Percentiles rank a stretch among this genome's conserved stretches.
Evolutionary conservation across 2,113 vertebrate genomes (phyloP).

Genomic region (Micromys minutus): DNA sequence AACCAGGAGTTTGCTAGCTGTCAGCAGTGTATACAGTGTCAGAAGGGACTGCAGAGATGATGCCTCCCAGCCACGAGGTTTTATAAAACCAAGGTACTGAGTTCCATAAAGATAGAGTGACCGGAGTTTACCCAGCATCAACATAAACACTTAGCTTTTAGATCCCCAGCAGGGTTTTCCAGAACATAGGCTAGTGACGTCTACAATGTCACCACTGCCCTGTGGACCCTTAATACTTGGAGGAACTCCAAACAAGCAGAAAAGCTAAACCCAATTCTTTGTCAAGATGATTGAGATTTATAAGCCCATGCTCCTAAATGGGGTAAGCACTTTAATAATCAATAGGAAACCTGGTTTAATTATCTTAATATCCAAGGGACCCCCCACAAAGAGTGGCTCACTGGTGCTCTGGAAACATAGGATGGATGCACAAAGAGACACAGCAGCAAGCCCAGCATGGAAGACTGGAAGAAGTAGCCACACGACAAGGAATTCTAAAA

Average conservation of each 20-base stretch:
- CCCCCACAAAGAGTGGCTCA: background rate
- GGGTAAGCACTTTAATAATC: background rate
- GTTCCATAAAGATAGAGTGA: background rate
- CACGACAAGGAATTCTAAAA: background rate
- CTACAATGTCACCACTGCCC: background rate
- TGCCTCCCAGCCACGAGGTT: background rate
- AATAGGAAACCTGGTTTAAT: background rate
- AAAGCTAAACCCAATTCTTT: background rate
- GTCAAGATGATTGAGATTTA: fast-evolving
- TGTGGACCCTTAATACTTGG: background rate
- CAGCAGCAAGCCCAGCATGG: background rate
- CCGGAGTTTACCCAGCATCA: background rate
- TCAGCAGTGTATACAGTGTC: background rate
- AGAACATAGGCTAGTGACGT: background rate
- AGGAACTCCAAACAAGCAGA: background rate
- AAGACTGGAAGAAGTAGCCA: background rate
- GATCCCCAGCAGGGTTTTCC: background rate
- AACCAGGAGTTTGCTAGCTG: background rate
- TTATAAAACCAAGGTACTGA: background rate
- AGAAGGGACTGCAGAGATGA: background rate
- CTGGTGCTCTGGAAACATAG: background rate
- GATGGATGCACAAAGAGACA: background rate
- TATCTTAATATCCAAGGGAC: background rate
- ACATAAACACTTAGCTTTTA: background rate
- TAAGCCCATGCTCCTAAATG: background rate